phyloP scores from a whole-genome alignment of 2,888 invertebrate species.

The Physocephala rufipes region DNA sequence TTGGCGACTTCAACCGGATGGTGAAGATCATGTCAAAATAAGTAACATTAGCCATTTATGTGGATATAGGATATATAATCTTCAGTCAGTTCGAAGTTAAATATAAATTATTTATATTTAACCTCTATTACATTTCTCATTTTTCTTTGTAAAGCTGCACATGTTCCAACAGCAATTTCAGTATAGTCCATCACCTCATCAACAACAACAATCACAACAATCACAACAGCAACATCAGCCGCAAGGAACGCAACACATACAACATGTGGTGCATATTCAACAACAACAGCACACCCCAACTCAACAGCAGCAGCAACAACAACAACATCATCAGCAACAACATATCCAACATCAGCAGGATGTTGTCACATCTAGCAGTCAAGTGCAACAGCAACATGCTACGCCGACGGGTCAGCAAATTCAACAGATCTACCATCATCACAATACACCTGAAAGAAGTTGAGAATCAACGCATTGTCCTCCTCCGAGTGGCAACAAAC shows the following conservation, averaged over 20 bases:
- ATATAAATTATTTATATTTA: slow-evolving; percentile 17
- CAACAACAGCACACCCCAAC: slow-evolving; percentile 48
- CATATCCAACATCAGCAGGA: slow-evolving; percentile 62
- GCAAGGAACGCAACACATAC: slow-evolving; percentile 62
- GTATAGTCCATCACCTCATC: slow-evolving; percentile 65
- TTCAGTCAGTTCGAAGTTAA: background rate
- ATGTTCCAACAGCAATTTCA: slow-evolving; percentile 67
- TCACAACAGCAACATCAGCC: slow-evolving; percentile 51
- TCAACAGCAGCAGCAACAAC: slow-evolving; percentile 50
- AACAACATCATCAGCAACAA: slow-evolving; percentile 54
- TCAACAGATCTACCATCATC: slow-evolving; percentile 65
- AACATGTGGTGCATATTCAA: slow-evolving; percentile 64
- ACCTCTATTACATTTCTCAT: slow-evolving; percentile 11
- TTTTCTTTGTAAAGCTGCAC: slow-evolving; percentile 55
- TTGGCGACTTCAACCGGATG: too few relatives aligned
- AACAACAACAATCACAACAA: slow-evolving; percentile 58
- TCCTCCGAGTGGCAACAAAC: slow-evolving; percentile 53
- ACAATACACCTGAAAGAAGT: slow-evolving; percentile 65
- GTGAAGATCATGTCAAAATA: too few relatives aligned
- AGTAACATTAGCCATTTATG: too few relatives aligned
- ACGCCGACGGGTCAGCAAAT: slow-evolving; percentile 54
- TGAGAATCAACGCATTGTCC: slow-evolving; percentile 58
- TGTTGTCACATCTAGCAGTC: slow-evolving; percentile 64
- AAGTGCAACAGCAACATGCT: slow-evolving; percentile 55
- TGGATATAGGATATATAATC: too few relatives aligned